Conservation (phyloP, 2,797 vertebrate genomes). For the Yasuhikotakia modesta region DNA sequence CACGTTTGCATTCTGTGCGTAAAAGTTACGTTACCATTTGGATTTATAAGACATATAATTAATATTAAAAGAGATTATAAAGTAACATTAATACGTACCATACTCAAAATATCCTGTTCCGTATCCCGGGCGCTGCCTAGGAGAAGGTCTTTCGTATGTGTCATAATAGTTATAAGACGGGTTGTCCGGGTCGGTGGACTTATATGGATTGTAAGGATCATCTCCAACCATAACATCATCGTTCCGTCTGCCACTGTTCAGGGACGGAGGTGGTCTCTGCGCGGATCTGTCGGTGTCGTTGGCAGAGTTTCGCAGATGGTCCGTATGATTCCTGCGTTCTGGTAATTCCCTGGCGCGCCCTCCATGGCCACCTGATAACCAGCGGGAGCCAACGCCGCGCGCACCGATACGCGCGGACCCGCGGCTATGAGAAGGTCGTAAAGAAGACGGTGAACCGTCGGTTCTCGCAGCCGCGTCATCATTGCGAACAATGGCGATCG, state of each 20-base stretch:
- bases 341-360: conserved; percentile 63
- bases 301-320: conserved; percentile 55
- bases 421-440: conserved; percentile 52
- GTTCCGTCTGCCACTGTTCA: conserved; percentile 59
- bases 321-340: conserved; percentile 61
- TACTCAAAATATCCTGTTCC: conserved; percentile 92
- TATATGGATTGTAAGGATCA: conserved; percentile 92
- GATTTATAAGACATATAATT: too few species aligned
- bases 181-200: conserved; percentile 87
- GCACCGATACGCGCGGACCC: conserved; percentile 51
- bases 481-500: conserved; percentile 76
- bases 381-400: conserved; percentile 58
- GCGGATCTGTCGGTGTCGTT: conserved; percentile 49
- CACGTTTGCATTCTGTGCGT: too few species aligned
- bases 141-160: conserved; percentile 86
- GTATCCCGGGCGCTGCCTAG: conserved; percentile 85
- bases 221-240: conserved; percentile 84
- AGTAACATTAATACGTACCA: conserved; percentile 79
- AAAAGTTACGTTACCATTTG: too few species aligned
- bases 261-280: neutral
- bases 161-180: conserved; percentile 95
- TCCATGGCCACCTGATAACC: conserved; percentile 72
- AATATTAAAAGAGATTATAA: too few species aligned
- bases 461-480: conserved; percentile 58
- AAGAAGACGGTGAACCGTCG: conserved; percentile 49